Evolutionary conservation across 2,888 invertebrate species (phyloP).

Genomic region (Eupelmus urozonus): DNA sequence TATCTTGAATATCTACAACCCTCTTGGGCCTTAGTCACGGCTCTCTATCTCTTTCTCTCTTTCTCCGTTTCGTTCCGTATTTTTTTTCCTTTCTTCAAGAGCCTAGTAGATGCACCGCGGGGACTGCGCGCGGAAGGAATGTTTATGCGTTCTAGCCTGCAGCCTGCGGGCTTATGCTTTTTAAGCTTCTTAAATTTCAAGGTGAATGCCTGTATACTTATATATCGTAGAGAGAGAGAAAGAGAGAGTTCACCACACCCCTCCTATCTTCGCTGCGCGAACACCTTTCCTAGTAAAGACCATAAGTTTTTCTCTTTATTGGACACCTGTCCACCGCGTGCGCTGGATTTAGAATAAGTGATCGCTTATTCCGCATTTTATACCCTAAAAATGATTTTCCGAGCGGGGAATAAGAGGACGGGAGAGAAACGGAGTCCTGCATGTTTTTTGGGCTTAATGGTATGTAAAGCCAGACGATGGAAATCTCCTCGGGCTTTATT

Average conservation of each 20-base stretch:
- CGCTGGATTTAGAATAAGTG: slow-evolving; percentile 50
- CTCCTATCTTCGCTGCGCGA: not conserved
- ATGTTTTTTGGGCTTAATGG: slow-evolving; percentile 18
- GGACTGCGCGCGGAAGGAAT: slow-evolving; percentile 35
- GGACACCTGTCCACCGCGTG: slow-evolving; percentile 53
- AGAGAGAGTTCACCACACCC: slow-evolving; percentile 13
- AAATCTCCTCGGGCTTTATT: slow-evolving; percentile 16
- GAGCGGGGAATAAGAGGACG: not conserved
- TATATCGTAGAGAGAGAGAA: not conserved
- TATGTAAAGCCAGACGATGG: slow-evolving; percentile 14
- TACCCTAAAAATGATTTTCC: slow-evolving; percentile 42
- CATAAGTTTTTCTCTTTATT: slow-evolving; percentile 58
- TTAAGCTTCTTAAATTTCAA: slow-evolving; percentile 60
- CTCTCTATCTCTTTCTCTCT: slow-evolving; percentile 23
- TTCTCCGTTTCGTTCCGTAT: slow-evolving; percentile 44
- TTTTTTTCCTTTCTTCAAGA: slow-evolving; percentile 51
- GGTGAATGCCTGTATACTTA: slow-evolving; percentile 26
- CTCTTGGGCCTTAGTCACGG: slow-evolving; percentile 61
- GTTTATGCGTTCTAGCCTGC: slow-evolving; percentile 50
- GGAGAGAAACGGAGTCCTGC: not conserved
- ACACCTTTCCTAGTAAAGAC: slow-evolving; percentile 46
- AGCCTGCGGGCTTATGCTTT: slow-evolving; percentile 25
- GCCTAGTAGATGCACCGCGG: slow-evolving; percentile 19
- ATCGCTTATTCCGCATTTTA: slow-evolving; percentile 51
- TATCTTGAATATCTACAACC: slow-evolving; percentile 70